These are phyloP conservation scores for Eutolmus rufibarbis DNA, from an alignment of 2,888 invertebrate genomes.

Conservation along the genomic window DNA sequence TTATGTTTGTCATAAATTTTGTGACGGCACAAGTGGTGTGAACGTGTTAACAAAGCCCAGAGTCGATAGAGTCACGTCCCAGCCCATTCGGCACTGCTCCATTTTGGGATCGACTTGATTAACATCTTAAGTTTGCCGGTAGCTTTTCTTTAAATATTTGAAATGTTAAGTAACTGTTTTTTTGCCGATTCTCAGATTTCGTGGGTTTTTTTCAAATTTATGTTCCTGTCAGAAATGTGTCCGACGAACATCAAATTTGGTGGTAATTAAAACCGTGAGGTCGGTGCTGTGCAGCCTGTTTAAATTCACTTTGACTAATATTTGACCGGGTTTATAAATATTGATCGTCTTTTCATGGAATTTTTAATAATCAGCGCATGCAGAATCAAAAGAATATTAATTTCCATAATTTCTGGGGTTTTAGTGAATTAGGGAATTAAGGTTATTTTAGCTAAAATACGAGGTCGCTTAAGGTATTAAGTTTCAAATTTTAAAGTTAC, in stretches of 20 bases:
- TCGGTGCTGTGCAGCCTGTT: neutral
- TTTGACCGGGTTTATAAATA: neutral
- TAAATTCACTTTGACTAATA: neutral
- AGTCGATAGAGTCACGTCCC: constrained; percentile 14
- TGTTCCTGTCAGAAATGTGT: neutral
- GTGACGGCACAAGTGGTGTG: constrained; percentile 3
- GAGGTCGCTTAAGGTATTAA: neutral
- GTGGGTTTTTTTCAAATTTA: neutral
- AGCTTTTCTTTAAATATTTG: constrained; percentile 4
- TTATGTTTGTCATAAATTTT: constrained; percentile 35
- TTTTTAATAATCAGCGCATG: neutral
- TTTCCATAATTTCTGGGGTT: neutral
- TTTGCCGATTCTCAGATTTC: neutral
- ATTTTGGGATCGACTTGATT: constrained; percentile 4
- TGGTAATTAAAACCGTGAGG: neutral
- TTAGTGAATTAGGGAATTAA: neutral
- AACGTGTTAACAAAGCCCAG: constrained; percentile 22
- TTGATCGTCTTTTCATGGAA: neutral
- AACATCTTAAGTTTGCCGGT: constrained; percentile 8
- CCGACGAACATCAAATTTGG: neutral
- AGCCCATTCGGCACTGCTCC: neutral
- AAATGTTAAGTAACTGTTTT: neutral
- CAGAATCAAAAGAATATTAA: neutral
- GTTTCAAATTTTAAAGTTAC: neutral
- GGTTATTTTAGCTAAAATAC: neutral